These are phyloP conservation scores for Chamaetylas fuelleborni DNA, from an alignment of 2,113 vertebrate genomes.

Conservation along the genomic window DNA sequence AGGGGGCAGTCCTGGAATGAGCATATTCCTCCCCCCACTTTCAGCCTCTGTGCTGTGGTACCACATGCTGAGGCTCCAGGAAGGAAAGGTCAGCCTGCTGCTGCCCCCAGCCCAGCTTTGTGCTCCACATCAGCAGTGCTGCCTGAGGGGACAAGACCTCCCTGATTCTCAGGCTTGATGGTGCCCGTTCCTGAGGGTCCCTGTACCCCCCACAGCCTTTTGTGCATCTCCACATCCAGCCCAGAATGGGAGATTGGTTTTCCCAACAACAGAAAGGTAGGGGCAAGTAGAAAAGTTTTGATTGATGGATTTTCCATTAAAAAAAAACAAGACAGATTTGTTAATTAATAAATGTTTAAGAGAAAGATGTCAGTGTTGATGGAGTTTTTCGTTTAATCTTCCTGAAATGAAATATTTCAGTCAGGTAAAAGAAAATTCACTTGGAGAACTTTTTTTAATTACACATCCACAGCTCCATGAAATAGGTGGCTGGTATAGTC, in stretches of 20 bases:
- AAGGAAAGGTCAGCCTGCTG: slow-evolving; percentile 48
- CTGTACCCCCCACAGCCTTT: background rate
- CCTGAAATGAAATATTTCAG: background rate
- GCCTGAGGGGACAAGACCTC: slow-evolving; percentile 1
- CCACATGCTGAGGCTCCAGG: background rate
- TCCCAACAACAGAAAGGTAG: background rate
- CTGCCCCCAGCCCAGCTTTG: slow-evolving; percentile 17
- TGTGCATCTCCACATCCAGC: background rate
- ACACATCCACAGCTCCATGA: background rate
- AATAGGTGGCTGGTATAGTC: background rate
- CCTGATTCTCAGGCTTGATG: background rate
- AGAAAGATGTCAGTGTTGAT: background rate
- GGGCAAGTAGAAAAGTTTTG: background rate
- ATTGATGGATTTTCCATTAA: background rate
- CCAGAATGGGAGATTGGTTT: background rate
- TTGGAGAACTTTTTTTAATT: background rate
- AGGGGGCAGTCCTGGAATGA: background rate
- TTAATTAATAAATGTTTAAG: slow-evolving; percentile 14
- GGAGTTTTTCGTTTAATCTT: background rate
- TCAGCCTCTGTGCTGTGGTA: background rate
- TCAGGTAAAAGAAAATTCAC: background rate
- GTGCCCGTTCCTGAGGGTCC: background rate
- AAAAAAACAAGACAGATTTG: background rate
- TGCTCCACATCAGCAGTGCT: background rate
- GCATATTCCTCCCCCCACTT: background rate